phyloP scores from a whole-genome alignment of 2,888 invertebrate species.

The Pardosa pseudoannulata region DNA sequence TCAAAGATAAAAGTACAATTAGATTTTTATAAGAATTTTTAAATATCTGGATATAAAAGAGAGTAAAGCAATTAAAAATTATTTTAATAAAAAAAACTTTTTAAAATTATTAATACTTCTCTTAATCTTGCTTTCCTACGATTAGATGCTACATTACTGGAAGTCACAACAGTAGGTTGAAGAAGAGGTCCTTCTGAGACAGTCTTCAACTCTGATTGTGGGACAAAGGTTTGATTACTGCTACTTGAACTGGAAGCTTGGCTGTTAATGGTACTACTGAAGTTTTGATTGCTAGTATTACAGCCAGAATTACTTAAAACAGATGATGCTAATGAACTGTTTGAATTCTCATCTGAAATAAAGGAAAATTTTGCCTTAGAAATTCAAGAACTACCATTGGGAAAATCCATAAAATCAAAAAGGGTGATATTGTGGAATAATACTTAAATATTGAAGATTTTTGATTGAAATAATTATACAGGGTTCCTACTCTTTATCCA shows the following conservation, averaged over 20 bases:
- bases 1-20: no score
- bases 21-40: no score
- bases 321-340: constrained; percentile 67
- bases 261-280: background rate
- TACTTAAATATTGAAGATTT: no score
- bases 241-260: background rate
- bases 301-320: constrained; percentile 76
- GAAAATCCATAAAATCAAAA: no score
- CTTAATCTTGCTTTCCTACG: constrained; percentile 74
- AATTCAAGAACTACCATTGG: no score
- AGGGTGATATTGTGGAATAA: no score
- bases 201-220: background rate
- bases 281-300: constrained; percentile 31
- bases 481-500: no score
- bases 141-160: constrained; percentile 26
- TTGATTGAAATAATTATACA: no score
- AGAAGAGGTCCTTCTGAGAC: background rate
- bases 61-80: no score
- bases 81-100: background rate
- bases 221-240: background rate
- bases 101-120: constrained; percentile 73
- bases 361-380: constrained; percentile 15
- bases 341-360: constrained; percentile 68
- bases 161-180: constrained; percentile 20
- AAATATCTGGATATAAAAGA: no score